phyloP scores from a whole-genome alignment of 2,797 vertebrate species.

The Taenioides sp. region DNA sequence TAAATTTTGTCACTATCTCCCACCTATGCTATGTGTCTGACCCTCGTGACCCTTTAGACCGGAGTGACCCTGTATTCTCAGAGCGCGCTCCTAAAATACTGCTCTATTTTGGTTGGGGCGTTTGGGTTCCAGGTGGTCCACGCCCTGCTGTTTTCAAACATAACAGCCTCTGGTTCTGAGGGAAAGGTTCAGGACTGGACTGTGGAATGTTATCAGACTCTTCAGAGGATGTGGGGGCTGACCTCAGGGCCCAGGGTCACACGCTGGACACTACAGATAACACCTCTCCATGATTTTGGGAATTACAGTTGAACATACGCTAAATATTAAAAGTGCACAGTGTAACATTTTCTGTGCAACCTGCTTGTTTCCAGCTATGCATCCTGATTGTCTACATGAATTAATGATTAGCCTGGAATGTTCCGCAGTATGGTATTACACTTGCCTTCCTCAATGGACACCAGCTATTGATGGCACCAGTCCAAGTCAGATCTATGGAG shows the following conservation, averaged over 20 bases:
- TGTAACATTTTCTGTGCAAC: too few species aligned
- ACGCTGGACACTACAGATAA: slow-evolving; percentile 50
- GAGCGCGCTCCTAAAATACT: slow-evolving; percentile 13
- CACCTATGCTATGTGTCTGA: too few species aligned
- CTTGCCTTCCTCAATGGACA: too few species aligned
- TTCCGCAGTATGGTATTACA: too few species aligned
- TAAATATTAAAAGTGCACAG: too few species aligned
- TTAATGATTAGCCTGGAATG: too few species aligned
- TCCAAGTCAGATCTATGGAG: too few species aligned
- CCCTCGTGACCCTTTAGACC: neutral
- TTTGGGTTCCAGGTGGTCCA: slow-evolving; percentile 50
- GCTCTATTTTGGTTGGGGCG: slow-evolving; percentile 59
- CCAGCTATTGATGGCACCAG: too few species aligned
- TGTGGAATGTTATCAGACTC: slow-evolving; percentile 64
- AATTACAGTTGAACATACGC: too few species aligned
- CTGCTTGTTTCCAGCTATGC: too few species aligned
- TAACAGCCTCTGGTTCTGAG: slow-evolving; percentile 53
- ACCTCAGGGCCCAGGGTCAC: slow-evolving; percentile 47
- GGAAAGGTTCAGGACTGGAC: slow-evolving; percentile 49
- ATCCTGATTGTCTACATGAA: too few species aligned
- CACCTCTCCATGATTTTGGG: slow-evolving; percentile 4
- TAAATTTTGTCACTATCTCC: too few species aligned
- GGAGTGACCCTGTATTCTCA: neutral
- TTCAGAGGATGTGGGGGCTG: slow-evolving; percentile 78
- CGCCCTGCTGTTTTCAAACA: slow-evolving; percentile 57